Evolutionary conservation across 1,140 invertebrate genomes (phyloP).

Genomic region (Apis mellifera): Amel_HAv3.1 CM009938.2:11643501-11644000

Average conservation of each 20-base stretch:
- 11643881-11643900: constrained; percentile 43
- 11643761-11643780: constrained; percentile 78
- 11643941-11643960: constrained; percentile 34
- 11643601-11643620: constrained; percentile 73
- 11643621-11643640: constrained; percentile 72
- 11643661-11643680: constrained; percentile 83
- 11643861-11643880: constrained; percentile 52
- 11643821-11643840: constrained; percentile 70
- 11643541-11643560: constrained; percentile 77
- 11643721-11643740: constrained; percentile 86
- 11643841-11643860: constrained; percentile 54
- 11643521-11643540: constrained; percentile 79
- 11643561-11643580: constrained; percentile 79
- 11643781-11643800: constrained; percentile 80
- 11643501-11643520: constrained; percentile 75
- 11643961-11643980: constrained; percentile 50
- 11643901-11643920: constrained; percentile 51
- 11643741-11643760: constrained; percentile 67
- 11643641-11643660: constrained; percentile 74
- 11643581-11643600: constrained; percentile 75
- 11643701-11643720: constrained; percentile 85
- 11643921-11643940: constrained; percentile 21
- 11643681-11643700: constrained; percentile 85
- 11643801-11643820: constrained; percentile 74
- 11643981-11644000: constrained; percentile 63